A percentile compares a stretch with the other conserved stretches of the same genome.
Evolutionary conservation across 2,797 vertebrate genomes (phyloP).

Genomic region (Threskiornis aethiopicus): DNA sequence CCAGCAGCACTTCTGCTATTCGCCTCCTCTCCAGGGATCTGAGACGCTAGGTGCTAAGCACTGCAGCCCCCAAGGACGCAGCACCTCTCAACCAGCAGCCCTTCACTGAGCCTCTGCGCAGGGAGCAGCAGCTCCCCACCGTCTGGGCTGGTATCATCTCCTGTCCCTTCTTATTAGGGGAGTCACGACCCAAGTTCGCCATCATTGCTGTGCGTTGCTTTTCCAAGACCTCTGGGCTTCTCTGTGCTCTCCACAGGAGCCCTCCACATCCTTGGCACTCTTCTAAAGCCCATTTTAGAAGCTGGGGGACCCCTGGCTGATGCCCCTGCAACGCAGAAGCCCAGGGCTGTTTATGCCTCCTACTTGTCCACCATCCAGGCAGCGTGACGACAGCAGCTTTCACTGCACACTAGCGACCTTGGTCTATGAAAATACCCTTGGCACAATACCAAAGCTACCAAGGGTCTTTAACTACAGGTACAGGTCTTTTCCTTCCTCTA

Average conservation of each 20-base stretch:
- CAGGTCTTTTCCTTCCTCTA: not conserved
- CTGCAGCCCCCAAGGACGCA: not conserved
- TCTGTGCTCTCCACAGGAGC: not conserved
- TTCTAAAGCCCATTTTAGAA: not conserved
- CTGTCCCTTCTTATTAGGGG: not conserved
- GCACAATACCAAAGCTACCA: not conserved
- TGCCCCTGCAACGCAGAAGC: not conserved
- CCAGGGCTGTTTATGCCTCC: not conserved
- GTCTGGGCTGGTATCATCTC: not conserved
- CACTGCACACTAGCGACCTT: not conserved
- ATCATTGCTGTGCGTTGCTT: not conserved
- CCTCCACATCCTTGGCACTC: not conserved
- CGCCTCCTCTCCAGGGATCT: not conserved
- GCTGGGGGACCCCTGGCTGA: not conserved
- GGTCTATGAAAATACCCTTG: not conserved
- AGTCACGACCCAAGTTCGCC: not conserved
- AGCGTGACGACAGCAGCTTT: not conserved
- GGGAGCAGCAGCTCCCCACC: not conserved
- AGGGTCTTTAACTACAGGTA: not conserved
- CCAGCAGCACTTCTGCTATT: not conserved
- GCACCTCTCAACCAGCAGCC: not conserved
- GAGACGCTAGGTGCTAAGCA: not conserved
- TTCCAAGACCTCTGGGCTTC: not conserved
- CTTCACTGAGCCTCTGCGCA: not conserved
- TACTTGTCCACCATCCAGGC: not conserved